phyloP scores from a whole-genome alignment of 2,797 vertebrate species.

The Podarcis siculus region DNA sequence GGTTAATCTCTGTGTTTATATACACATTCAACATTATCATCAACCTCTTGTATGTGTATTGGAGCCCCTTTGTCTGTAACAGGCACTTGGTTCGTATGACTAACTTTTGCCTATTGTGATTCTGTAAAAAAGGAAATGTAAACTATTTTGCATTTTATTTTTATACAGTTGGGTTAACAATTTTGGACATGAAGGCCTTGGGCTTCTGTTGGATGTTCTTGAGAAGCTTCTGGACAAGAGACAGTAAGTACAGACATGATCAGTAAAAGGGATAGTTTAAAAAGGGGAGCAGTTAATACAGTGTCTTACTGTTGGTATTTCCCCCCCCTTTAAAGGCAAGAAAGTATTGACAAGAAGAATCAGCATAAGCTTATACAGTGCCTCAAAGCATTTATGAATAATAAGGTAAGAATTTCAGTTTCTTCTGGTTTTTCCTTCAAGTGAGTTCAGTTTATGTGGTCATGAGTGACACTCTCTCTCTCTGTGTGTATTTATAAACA shows the following conservation, averaged over 20 bases:
- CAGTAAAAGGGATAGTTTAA: not conserved
- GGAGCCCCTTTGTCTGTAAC: not conserved
- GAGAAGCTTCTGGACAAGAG: conserved; percentile 97
- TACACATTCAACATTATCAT: not conserved
- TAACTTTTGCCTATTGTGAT: not conserved
- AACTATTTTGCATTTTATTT: conserved; percentile 4
- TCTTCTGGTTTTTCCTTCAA: not conserved
- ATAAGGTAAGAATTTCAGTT: conserved; percentile 87
- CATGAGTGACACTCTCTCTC: not conserved
- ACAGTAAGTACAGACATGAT: conserved; percentile 84
- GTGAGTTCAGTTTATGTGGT: not conserved
- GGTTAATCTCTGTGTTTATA: not conserved
- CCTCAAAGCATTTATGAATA: conserved; percentile 99
- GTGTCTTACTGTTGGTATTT: not conserved
- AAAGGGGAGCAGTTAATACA: not conserved
- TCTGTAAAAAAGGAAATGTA: not conserved
- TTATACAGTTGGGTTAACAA: conserved; percentile 95
- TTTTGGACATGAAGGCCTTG: conserved; percentile 98
- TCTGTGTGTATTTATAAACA: not conserved
- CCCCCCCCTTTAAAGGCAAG: conserved; percentile 84
- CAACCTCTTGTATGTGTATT: not conserved
- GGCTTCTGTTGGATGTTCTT: conserved; percentile 90
- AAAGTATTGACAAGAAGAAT: conserved; percentile 94
- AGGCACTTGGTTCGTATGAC: not conserved
- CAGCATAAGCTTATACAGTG: conserved; percentile 99